These are phyloP conservation scores for Plecotus auritus DNA, from an alignment of 2,113 vertebrate genomes.

Conservation along the genomic window DNA sequence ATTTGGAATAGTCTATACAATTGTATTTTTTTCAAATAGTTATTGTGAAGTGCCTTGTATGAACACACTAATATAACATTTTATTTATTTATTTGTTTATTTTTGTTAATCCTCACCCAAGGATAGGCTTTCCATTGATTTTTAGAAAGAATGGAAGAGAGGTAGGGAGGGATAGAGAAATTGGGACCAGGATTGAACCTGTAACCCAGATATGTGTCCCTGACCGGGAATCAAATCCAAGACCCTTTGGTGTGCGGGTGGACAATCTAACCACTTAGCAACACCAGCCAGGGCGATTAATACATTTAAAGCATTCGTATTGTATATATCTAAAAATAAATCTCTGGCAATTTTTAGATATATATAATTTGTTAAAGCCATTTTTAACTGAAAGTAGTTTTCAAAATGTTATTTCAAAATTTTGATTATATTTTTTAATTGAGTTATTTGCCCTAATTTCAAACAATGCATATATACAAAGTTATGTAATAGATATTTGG, in stretches of 20 bases:
- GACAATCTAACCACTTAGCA: not conserved
- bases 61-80: not conserved
- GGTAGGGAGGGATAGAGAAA: not conserved
- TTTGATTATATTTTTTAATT: conserved; percentile 21
- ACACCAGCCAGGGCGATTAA: not conserved
- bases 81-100: too few relatives aligned
- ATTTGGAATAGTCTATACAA: not conserved
- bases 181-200: too few relatives aligned
- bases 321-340: not conserved
- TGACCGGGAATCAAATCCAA: not conserved
- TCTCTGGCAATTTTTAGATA: not conserved
- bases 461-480: not conserved
- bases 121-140: not conserved
- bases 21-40: not conserved
- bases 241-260: not conserved
- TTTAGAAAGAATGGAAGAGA: not conserved
- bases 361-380: not conserved
- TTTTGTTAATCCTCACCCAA: too few relatives aligned
- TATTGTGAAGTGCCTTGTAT: conserved; percentile 21
- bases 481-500: not conserved
- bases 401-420: not conserved
- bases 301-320: not conserved
- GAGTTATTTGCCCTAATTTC: not conserved
- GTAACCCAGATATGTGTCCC: not conserved
- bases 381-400: not conserved